phyloP scores from a whole-genome alignment of 2,888 invertebrate genomes.

The Nomada fabriciana region DNA sequence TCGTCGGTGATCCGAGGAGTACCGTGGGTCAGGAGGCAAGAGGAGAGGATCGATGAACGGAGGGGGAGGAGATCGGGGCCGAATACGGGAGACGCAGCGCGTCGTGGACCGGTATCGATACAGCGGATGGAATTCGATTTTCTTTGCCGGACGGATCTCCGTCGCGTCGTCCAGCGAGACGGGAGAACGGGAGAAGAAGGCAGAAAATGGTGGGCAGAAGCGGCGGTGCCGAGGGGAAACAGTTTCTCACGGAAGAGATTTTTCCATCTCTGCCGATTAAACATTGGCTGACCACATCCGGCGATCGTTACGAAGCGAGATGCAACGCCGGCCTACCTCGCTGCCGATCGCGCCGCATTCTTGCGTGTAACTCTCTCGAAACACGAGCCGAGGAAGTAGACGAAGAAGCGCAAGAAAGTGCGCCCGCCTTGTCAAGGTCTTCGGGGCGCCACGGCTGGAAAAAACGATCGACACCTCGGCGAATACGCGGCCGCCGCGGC shows the following conservation, averaged over 20 bases:
- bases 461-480: conserved; percentile 66
- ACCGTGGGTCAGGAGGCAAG: conserved; percentile 15
- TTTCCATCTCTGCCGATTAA: conserved; percentile 82
- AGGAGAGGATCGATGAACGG: neutral
- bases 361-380: conserved; percentile 78
- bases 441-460: conserved; percentile 74
- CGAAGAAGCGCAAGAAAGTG: conserved; percentile 70
- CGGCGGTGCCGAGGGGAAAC: neutral
- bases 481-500: conserved; percentile 14
- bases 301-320: conserved; percentile 79
- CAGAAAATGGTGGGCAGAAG: neutral
- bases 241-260: conserved; percentile 84
- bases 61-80: conserved; percentile 37
- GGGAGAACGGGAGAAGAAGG: neutral
- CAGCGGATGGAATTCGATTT: conserved; percentile 30
- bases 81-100: conserved; percentile 24
- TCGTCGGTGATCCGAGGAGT: conserved; percentile 57
- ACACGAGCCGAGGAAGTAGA: conserved; percentile 66
- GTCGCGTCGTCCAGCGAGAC: neutral
- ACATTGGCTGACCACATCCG: conserved; percentile 82
- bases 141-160: neutral
- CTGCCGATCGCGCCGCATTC: conserved; percentile 77
- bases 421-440: conserved; percentile 77
- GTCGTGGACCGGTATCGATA: conserved; percentile 1
- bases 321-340: conserved; percentile 65